A percentile compares a stretch with the other conserved stretches of the same genome.
Conservation (phyloP, 2,888 invertebrate genomes). For the Chelonus formosanus region DNA sequence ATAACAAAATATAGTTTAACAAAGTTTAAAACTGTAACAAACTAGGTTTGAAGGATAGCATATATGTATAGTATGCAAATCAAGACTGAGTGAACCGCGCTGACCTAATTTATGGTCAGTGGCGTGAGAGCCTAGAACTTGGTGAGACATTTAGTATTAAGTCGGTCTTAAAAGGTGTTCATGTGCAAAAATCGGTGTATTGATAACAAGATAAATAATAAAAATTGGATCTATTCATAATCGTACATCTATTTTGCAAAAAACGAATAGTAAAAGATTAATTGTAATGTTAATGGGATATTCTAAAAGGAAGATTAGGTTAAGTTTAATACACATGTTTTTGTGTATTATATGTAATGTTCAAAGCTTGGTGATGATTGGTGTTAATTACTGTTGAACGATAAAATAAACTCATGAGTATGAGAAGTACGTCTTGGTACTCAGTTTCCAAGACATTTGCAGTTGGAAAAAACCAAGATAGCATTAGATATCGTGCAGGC, state of each 20-base stretch:
- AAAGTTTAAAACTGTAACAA: too few relatives aligned
- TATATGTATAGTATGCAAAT: too few relatives aligned
- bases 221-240: too few relatives aligned
- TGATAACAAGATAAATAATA: too few relatives aligned
- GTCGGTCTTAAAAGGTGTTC: background rate
- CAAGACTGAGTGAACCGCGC: too few relatives aligned
- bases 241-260: too few relatives aligned
- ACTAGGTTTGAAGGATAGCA: too few relatives aligned
- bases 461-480: slow-evolving; percentile 2
- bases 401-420: slow-evolving; percentile 38
- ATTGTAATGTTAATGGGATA: too few relatives aligned
- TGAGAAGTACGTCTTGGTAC: slow-evolving; percentile 38
- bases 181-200: background rate
- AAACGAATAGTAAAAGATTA: too few relatives aligned
- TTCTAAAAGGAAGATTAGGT: too few relatives aligned
- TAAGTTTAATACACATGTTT: slow-evolving; percentile 4
- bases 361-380: slow-evolving; percentile 39
- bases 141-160: background rate
- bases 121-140: slow-evolving; percentile 23
- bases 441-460: slow-evolving; percentile 34
- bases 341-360: background rate
- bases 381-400: slow-evolving; percentile 40
- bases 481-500: slow-evolving; percentile 8
- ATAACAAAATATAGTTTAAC: too few relatives aligned
- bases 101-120: slow-evolving; percentile 19